Evolutionary conservation across 92 coral and sea anemone genomes (phyloP).

Genomic region (Plumapathes pennacea): DNA sequence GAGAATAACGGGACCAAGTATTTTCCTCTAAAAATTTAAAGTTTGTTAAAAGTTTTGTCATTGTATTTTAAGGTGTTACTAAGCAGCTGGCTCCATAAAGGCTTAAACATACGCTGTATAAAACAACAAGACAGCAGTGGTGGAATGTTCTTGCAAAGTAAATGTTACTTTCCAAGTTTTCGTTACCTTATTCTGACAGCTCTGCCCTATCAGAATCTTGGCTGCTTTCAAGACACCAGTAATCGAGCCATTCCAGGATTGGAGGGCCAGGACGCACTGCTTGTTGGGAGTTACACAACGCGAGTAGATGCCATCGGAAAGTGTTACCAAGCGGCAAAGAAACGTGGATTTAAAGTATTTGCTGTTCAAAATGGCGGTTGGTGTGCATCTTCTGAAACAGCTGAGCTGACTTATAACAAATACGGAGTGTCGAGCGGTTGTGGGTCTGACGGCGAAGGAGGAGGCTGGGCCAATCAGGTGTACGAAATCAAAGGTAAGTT

Average conservation of each 20-base stretch:
- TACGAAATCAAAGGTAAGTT: no score
- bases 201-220: slow-evolving; percentile 1
- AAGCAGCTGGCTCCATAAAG: no score
- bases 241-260: slow-evolving; percentile 22
- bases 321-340: slow-evolving; percentile 9
- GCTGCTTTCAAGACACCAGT: slow-evolving; percentile 15
- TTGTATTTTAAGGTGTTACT: no score
- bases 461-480: slow-evolving; percentile 31
- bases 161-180: no score
- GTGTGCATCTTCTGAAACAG: slow-evolving; percentile 27
- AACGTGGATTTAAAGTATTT: slow-evolving; percentile 23
- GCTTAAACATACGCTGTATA: no score
- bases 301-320: slow-evolving; percentile 14
- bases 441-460: slow-evolving; percentile 21
- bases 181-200: no score
- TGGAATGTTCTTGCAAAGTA: no score
- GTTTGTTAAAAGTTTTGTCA: no score
- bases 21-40: no score
- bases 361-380: slow-evolving; percentile 33
- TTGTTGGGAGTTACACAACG: slow-evolving; percentile 3
- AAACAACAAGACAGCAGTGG: no score
- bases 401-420: slow-evolving; percentile 15
- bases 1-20: no score
- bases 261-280: slow-evolving; percentile 17
- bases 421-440: slow-evolving; percentile 20